Base-by-base conservation (phyloP, 2,888 invertebrate genomes). In the Leptinotarsa haldemani region DNA sequence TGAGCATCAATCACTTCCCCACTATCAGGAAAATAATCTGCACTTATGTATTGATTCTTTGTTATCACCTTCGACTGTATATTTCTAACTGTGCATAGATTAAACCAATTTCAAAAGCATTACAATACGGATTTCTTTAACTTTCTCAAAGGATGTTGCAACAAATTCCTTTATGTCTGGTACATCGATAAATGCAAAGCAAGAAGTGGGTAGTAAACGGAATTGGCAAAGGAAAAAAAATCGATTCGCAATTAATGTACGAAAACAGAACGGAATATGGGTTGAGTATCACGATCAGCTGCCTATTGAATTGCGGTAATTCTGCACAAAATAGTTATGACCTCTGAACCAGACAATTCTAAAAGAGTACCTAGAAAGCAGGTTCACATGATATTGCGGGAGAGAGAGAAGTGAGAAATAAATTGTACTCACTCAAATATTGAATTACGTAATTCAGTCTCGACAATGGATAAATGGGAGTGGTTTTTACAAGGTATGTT, bases 361-460 rank as follows among this genome's bases (percentile, higher is more conserved):
- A 77, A 77, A 79, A 79, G 78, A 79, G 79, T 80, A 80, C 79
- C 79, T 80, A 68, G 78, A 79, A 76, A 74, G 74, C 77, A 70
- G 74, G 74, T 76, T 75, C 79, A 80, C 79, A 78, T 80, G 79
- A 79, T 80, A 79, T 77, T 72, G 72, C 47, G 64, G 71, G 79
- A 80, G 79, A 79, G 78, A 80, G 78, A 79, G 78, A 73, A 76
- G 76, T 77, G 78, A 77, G 79, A 76, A 79, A 79, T 79, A 79
- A 79, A 68, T 77, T 68, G 68, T 68, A 66, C 47, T 64, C 47
- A 20, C 61, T 65, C 64, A 70, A 73, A 73, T 73, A 73, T 73
- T 70, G 69, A 65, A 65, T 70, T 47, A 69, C 73, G 65, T 73
- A 68, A 69, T 56, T 16, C 61, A 61, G 61, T 61, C 15, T 30